These are phyloP conservation scores for Marisa cornuarietis DNA, from an alignment of 1,140 invertebrate species.

Conservation along the genomic window DNA sequence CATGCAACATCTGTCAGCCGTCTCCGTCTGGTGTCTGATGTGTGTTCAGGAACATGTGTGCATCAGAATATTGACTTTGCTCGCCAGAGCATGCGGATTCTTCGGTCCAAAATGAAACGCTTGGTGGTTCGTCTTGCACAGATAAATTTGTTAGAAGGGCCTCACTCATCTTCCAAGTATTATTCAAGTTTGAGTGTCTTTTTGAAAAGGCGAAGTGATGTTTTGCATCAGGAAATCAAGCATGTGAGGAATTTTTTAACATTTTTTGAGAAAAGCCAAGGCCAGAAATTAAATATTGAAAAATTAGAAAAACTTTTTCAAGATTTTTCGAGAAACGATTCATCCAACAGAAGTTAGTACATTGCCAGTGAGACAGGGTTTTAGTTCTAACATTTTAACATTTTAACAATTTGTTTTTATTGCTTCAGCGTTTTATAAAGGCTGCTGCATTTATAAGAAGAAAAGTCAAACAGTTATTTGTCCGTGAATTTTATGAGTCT, in stretches of 20 bases:
- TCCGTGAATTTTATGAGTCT: too few species aligned
- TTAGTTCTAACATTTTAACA: too few species aligned
- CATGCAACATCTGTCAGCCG: conserved; percentile 44
- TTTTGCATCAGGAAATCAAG: neutral
- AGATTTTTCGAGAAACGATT: neutral
- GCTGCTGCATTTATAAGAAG: too few species aligned
- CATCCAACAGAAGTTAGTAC: too few species aligned
- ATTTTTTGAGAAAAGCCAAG: neutral
- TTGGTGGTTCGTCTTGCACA: neutral
- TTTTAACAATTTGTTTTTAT: too few species aligned
- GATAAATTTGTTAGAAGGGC: neutral
- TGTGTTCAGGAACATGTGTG: conserved; percentile 44
- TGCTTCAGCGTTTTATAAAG: too few species aligned
- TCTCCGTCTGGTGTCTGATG: conserved; percentile 37
- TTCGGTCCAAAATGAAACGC: conserved; percentile 8
- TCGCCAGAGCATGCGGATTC: neutral
- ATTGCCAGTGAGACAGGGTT: too few species aligned
- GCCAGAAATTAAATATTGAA: neutral
- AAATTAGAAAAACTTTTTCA: neutral
- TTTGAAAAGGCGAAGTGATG: neutral
- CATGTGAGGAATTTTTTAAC: neutral
- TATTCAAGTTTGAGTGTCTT: neutral
- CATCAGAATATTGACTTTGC: conserved; percentile 35
- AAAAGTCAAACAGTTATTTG: too few species aligned
- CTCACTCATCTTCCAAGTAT: neutral